phyloP scores from a whole-genome alignment of 2,797 vertebrate species.

The Pipistrellus pygmaeus region DNA sequence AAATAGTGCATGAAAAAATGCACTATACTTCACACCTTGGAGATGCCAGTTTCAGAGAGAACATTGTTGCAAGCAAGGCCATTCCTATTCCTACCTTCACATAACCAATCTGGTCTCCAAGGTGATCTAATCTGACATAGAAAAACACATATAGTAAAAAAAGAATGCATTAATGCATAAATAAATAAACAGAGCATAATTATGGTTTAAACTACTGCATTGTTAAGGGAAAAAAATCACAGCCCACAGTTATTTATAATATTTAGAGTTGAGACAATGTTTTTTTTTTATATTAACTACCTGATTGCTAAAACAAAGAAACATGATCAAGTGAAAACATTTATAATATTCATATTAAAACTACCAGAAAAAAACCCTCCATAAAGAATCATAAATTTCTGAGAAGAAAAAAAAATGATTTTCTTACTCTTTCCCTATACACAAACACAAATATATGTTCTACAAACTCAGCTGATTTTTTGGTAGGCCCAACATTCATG shows the following conservation, averaged over 20 bases:
- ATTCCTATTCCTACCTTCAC: neutral
- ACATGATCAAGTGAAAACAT: neutral
- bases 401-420: neutral
- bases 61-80: neutral
- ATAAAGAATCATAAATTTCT: neutral
- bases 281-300: constrained; percentile 28
- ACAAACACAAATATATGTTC: neutral
- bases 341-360: neutral
- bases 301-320: neutral
- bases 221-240: neutral
- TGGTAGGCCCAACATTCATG: neutral
- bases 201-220: neutral
- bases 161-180: neutral
- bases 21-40: neutral
- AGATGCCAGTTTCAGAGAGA: neutral
- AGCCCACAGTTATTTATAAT: neutral
- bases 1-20: neutral
- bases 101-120: neutral
- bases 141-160: neutral
- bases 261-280: neutral
- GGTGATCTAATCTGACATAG: neutral
- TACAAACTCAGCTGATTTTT: neutral
- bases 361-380: neutral
- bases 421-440: neutral
- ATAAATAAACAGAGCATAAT: neutral